Base-by-base conservation (phyloP, 2,888 invertebrate genomes). In the Acleris emargana region DNA sequence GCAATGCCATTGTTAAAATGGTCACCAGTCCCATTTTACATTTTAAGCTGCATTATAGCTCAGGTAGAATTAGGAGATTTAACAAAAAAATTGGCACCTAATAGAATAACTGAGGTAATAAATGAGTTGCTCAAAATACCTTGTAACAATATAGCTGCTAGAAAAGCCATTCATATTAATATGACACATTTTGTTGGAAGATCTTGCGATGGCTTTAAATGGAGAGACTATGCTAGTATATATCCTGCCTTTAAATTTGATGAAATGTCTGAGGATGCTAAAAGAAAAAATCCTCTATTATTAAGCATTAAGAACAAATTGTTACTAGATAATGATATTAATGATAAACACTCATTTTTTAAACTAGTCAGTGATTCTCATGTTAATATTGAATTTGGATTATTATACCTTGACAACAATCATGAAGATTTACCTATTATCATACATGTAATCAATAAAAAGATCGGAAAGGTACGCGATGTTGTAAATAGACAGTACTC, bases 11-110 rank as follows among this genome's bases (percentile, higher is more conserved):
- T 64, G 22, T 69, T 88, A 1, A 89, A 87, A 70, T 88, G 90
- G 87, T 84, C 86, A 5, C 88, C 92, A 16, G 81, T 91, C 1
- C 88, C 91, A 54, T 74, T 91, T 2, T 90, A 79, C 67, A 80
- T 87, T 71, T 22, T 90, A 7, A 86, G 79, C 58, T 76, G 79
- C 64, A 69, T 85, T 13, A 58, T 91, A 53, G 72, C 79, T n/a
- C 69, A 76, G 61, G 62, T 77, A 18, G 64, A 77, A 22, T 58
- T 73, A 18, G 66, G 71, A 54, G 67, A 69, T 64, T 47, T 72
- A 7, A 57, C 64, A 45, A 68, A 62, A 6, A 61, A 60, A 32
- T 60, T 72, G 38, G 32, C 68, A 49, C 63, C 70, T 22, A 59
- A 70, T 32, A 63, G 75, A 55, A 53, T 78, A 32, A 50, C 71